Evolutionary conservation across 2,888 invertebrate genomes (phyloP).

Genomic region (Andrena bicolor): DNA sequence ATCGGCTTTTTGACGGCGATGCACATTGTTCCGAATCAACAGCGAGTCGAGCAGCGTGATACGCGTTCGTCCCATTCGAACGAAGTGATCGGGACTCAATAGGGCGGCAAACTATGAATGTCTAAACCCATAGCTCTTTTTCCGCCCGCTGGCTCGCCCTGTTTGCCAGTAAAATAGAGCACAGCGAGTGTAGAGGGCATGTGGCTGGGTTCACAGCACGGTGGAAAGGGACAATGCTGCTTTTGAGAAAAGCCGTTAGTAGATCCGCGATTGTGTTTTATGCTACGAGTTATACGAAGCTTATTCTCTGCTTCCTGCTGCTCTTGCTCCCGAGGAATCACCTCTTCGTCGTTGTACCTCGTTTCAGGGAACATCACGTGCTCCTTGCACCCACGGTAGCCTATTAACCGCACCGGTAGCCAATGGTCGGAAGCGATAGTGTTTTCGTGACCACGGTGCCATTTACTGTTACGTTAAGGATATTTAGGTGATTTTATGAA

Average conservation of each 20-base stretch:
- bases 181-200: not conserved
- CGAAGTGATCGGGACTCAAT: constrained; percentile 54
- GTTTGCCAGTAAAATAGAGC: not conserved
- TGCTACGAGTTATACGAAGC: no score
- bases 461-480: constrained; percentile 40
- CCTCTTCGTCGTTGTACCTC: no score
- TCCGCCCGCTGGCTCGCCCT: not conserved
- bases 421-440: constrained; percentile 33
- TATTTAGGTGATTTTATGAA: constrained; percentile 48
- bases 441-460: constrained; percentile 44
- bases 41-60: constrained; percentile 12
- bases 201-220: not conserved
- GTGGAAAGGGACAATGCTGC: not conserved
- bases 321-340: no score
- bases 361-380: no score
- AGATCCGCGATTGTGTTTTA: no score
- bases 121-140: constrained; percentile 23
- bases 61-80: constrained; percentile 15
- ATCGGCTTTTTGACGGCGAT: constrained; percentile 25
- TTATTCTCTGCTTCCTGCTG: no score
- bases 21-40: constrained; percentile 31
- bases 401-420: constrained; percentile 62
- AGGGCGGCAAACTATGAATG: constrained; percentile 55
- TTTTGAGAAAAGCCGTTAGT: no score
- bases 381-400: constrained; percentile 18